Base-by-base conservation (phyloP, 2,888 invertebrate species). In the Malachius bipustulatus region DNA sequence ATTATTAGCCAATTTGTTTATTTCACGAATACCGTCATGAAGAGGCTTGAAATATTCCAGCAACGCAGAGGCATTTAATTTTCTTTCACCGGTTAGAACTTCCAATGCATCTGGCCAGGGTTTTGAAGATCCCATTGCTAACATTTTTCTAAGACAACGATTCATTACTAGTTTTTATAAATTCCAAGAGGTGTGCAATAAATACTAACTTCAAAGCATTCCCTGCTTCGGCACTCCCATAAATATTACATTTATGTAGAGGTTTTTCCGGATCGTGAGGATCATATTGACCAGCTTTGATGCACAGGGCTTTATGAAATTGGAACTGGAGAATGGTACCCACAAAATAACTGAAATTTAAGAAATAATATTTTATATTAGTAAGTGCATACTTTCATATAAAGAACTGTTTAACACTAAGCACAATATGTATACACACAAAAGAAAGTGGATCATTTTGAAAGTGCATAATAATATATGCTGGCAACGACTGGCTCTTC, bases 301-400 rank as follows among this genome's bases (percentile, higher is more conserved):
- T 74, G 57, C 94, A 94, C 45, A 93, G 65, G 0, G 87, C 73
- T 16, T 85, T 71, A 65, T 89, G 83, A 35, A 94, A 76, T 65
- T 93, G 93, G 71, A 93, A 94, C 67, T 94, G 93, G 10, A 94
- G 72, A 6, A 94, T 73, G 4, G 84, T 84, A 52, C 85, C 84
- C 44, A 93, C 85, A 66, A 91, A 94, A 65, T 93, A 93, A 66
- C 93, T 90, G 73, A 36, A 70, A 26, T 46, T 53, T 47, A 52
- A 42, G 36, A 14, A n/a, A n/a, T n/a, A n/a, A n/a, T n/a, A n/a
- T n/a, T n/a, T n/a, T n/a, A n/a, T n/a, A n/a, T n/a, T n/a, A n/a
- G n/a, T n/a, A n/a, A n/a, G n/a, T n/a, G n/a, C n/a, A n/a, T n/a
- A n/a, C n/a, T n/a, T n/a, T n/a, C n/a, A n/a, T n/a, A n/a, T n/a